Evolutionary conservation across 2,113 vertebrate genomes (phyloP).

Genomic region (Cephalopterus ornatus): DNA sequence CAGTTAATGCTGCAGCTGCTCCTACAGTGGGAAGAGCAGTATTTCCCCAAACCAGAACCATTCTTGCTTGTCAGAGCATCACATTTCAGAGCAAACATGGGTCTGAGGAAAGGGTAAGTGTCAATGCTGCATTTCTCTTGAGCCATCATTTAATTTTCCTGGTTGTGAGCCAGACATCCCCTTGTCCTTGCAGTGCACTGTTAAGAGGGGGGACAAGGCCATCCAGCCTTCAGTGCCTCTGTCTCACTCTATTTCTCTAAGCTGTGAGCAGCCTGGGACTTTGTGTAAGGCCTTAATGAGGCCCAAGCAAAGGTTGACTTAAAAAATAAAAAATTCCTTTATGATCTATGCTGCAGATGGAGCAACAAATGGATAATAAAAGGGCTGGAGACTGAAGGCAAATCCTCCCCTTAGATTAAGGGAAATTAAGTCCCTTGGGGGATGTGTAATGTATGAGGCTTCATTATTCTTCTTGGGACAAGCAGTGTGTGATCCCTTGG

Average conservation of each 20-base stretch:
- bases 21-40: background rate
- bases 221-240: background rate
- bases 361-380: slow-evolving; percentile 41
- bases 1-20: background rate
- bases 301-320: slow-evolving; percentile 19
- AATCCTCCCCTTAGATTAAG: slow-evolving; percentile 38
- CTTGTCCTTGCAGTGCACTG: background rate
- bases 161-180: background rate
- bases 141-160: background rate
- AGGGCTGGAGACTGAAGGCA: background rate
- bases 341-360: slow-evolving; percentile 3
- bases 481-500: background rate
- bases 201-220: background rate
- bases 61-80: background rate
- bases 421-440: slow-evolving; percentile 33
- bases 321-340: slow-evolving; percentile 44
- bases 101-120: background rate
- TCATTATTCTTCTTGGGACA: slow-evolving; percentile 30
- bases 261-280: background rate
- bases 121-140: background rate
- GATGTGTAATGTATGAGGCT: background rate
- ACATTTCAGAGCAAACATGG: background rate
- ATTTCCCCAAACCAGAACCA: background rate
- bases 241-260: background rate
- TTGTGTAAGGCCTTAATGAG: background rate